These are phyloP conservation scores for Amyelois transitella DNA, from an alignment of 1,140 invertebrate species.

Conservation along the genomic window DNA sequence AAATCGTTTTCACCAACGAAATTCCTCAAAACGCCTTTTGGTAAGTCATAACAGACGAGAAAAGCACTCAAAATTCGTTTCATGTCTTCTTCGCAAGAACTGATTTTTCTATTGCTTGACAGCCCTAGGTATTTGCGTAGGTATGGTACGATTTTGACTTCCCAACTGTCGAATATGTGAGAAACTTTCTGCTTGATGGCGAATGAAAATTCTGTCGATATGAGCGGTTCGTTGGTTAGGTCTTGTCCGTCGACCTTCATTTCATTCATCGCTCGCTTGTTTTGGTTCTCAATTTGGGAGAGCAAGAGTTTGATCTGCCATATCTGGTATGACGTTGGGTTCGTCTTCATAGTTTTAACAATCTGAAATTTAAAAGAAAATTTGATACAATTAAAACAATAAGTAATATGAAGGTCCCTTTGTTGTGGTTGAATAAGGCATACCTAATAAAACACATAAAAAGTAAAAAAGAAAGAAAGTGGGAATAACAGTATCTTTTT, in stretches of 20 bases:
- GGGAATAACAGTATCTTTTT: too few species aligned
- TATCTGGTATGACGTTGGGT: slow-evolving; percentile 73
- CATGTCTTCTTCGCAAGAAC: slow-evolving; percentile 31
- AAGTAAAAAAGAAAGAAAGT: too few species aligned
- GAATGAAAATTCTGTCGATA: slow-evolving; percentile 58
- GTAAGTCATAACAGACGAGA: slow-evolving; percentile 78
- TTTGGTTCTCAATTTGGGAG: slow-evolving; percentile 64
- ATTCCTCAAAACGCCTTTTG: slow-evolving; percentile 56
- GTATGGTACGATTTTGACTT: slow-evolving; percentile 64
- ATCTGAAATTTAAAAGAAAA: slow-evolving; percentile 59
- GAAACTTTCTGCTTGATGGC: slow-evolving; percentile 76
- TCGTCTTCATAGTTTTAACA: slow-evolving; percentile 59
- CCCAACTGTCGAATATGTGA: slow-evolving; percentile 75
- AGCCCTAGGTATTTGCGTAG: slow-evolving; percentile 69
- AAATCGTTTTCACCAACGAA: slow-evolving; percentile 40
- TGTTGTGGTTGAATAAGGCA: too few species aligned
- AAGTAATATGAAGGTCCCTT: too few species aligned
- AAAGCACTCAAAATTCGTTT: slow-evolving; percentile 74
- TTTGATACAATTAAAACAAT: too few species aligned
- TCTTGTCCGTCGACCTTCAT: slow-evolving; percentile 47
- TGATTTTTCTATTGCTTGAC: slow-evolving; percentile 34
- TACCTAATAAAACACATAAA: too few species aligned
- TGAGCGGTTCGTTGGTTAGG: slow-evolving; percentile 36
- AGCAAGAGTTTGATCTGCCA: slow-evolving; percentile 81
- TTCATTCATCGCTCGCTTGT: slow-evolving; percentile 21